Evolutionary conservation across 2,797 vertebrate genomes (phyloP).

Genomic region (Tympanoctomys barrerae): DNA sequence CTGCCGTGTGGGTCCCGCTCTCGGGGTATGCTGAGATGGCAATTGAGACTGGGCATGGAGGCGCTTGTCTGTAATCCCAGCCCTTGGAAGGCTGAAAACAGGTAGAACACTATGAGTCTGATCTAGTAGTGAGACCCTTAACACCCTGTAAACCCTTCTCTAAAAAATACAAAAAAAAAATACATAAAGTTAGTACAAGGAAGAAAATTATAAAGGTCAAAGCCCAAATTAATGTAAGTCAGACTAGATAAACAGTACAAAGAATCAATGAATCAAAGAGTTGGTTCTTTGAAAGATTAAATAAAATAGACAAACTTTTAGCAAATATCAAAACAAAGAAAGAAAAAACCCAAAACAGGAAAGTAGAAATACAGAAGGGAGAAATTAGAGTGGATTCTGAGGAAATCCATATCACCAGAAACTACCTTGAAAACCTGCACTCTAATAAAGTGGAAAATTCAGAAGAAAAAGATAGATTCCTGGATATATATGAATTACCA

Average conservation of each 20-base stretch:
- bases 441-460: background rate
- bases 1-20: no score
- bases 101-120: no score
- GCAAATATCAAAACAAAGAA: background rate
- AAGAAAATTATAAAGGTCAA: background rate
- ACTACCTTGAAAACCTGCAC: background rate
- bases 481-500: background rate
- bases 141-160: no score
- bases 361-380: background rate
- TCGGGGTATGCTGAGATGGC: no score
- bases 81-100: no score
- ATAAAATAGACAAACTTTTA: background rate
- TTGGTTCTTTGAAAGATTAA: background rate
- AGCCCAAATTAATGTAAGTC: background rate
- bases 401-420: background rate
- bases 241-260: background rate
- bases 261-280: background rate
- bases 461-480: background rate
- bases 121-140: no score
- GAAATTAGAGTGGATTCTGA: background rate
- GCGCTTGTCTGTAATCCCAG: no score
- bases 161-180: no score
- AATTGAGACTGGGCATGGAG: no score
- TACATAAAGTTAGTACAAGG: background rate
- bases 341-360: background rate